These are phyloP conservation scores for Odocoileus hemionus DNA, from an alignment of 2,113 vertebrate species.

Conservation along the genomic window DNA sequence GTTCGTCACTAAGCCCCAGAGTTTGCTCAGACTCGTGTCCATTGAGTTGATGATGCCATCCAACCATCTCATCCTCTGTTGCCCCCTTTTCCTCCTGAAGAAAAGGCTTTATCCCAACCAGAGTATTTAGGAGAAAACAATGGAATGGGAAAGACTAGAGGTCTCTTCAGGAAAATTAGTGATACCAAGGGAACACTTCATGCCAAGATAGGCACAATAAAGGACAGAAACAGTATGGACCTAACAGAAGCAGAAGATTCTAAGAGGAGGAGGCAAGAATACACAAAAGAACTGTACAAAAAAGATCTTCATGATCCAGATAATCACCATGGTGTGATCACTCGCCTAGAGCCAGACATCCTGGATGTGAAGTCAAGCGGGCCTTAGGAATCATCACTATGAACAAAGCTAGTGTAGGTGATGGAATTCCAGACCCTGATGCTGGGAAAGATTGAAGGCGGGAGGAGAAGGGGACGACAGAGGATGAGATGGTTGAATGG, in stretches of 20 bases:
- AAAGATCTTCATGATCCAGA: background rate
- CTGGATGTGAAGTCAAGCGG: background rate
- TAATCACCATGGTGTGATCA: background rate
- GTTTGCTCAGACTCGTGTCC: background rate
- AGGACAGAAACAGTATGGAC: background rate
- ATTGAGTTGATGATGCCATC: background rate
- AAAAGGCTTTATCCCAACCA: background rate
- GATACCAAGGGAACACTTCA: background rate
- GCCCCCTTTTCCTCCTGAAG: background rate
- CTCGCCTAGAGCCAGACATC: background rate
- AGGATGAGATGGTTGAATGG: background rate
- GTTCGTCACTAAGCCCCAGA: background rate
- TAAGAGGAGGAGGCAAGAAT: background rate
- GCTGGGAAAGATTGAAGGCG: background rate
- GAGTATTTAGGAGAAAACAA: background rate
- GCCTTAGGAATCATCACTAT: background rate
- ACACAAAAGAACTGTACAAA: background rate
- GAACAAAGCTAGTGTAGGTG: background rate
- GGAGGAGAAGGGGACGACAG: background rate
- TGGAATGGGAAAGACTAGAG: background rate
- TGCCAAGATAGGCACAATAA: background rate
- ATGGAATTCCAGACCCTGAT: background rate
- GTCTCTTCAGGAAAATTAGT: background rate
- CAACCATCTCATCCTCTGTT: background rate
- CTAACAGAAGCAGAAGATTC: background rate